Percentiles rank a stretch among this genome's conserved stretches.
These are phyloP conservation scores for Hippocampus mohnikei DNA, from an alignment of 2,113 vertebrate genomes.

Conservation along the genomic window DNA sequence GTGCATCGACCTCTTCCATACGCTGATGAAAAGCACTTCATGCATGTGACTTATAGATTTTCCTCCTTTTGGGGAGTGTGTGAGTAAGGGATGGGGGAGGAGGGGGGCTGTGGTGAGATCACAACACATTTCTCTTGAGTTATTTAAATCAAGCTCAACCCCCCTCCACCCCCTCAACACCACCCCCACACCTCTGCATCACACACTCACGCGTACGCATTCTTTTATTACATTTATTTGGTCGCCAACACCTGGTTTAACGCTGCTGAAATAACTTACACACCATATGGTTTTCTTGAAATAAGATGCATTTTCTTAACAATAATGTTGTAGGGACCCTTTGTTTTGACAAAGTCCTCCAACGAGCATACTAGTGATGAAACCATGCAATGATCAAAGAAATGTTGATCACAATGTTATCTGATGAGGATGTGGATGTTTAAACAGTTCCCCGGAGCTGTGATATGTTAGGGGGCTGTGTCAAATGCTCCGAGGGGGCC, in stretches of 20 bases:
- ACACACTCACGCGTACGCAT: neutral
- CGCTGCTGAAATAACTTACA: neutral
- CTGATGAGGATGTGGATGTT: neutral
- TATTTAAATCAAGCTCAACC: conserved; percentile 47
- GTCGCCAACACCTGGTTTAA: conserved; percentile 47
- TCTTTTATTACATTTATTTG: conserved; percentile 56
- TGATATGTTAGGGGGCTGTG: neutral
- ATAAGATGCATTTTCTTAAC: neutral
- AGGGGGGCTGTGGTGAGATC: conserved; percentile 44
- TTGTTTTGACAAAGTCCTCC: neutral
- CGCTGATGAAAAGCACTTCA: conserved; percentile 68
- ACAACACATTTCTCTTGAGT: conserved; percentile 58
- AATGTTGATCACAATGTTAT: neutral
- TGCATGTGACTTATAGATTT: conserved; percentile 68
- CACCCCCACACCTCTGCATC: neutral
- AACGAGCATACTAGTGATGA: neutral
- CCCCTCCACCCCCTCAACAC: neutral
- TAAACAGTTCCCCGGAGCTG: neutral
- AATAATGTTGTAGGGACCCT: neutral
- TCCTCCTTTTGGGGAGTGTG: conserved; percentile 28
- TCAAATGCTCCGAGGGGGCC: neutral
- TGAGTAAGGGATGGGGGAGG: neutral
- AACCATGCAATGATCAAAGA: neutral
- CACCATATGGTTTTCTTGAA: neutral
- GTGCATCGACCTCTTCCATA: conserved; percentile 58